Evolutionary conservation across 2,888 invertebrate species (phyloP).

Genomic region (Drosophila lutescens): DNA sequence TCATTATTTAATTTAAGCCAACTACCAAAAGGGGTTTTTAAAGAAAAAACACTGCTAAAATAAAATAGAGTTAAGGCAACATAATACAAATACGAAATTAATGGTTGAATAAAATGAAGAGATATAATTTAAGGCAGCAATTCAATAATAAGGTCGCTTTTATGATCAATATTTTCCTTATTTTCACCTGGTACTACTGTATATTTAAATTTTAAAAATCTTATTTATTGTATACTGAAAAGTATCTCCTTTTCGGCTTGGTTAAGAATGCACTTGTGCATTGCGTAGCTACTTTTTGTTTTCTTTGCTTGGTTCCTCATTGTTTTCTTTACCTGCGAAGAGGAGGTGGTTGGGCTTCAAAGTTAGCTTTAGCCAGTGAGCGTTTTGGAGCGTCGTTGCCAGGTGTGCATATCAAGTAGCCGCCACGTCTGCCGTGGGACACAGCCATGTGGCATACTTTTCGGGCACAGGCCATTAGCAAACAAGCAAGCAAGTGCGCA

Average conservation of each 20-base stretch:
- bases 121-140: too few relatives aligned
- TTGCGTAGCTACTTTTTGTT: background rate
- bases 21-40: background rate
- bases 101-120: too few relatives aligned
- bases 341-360: conserved; percentile 58
- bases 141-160: too few relatives aligned
- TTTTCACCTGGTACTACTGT: too few relatives aligned
- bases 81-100: too few relatives aligned
- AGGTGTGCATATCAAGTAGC: conserved; percentile 77
- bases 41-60: too few relatives aligned
- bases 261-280: too few relatives aligned
- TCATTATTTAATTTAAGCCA: background rate
- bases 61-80: too few relatives aligned
- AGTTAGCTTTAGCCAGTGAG: conserved; percentile 30
- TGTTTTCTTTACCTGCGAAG: conserved; percentile 31
- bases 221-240: too few relatives aligned
- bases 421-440: conserved; percentile 40
- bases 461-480: conserved; percentile 61
- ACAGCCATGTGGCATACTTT: conserved; percentile 47
- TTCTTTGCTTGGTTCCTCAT: conserved; percentile 15
- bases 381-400: conserved; percentile 51
- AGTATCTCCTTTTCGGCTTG: too few relatives aligned
- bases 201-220: too few relatives aligned
- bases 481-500: conserved; percentile 40
- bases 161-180: too few relatives aligned